Evolutionary conservation across 1,140 invertebrate genomes (phyloP), one percentile per base, ranked within the genome.

Genomic region (Eulimnadia texana): DNA sequence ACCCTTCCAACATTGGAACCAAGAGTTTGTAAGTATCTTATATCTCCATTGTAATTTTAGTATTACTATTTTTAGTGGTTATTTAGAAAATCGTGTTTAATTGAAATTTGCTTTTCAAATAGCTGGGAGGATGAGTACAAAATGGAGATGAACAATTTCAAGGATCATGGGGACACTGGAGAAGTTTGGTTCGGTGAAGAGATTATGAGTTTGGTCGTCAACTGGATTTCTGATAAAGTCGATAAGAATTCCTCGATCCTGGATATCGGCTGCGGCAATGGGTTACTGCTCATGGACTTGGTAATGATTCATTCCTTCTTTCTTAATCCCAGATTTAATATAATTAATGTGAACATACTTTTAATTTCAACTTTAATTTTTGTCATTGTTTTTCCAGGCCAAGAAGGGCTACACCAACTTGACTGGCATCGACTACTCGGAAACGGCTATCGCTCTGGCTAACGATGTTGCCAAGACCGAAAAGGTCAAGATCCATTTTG

Each of bases 191-290:
- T 95, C 27, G 24, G 27, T 20, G 29, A 29, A 42, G 53, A 54
- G 3, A 11, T 61, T n/a, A 28, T 42, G 28, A 28, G 28, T 10
- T 24, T 42, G n/a, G 28, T 54, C 24, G n/a, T 28, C 11, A 61
- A 24, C 3, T 61, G 60, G 60, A 29, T 61, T 3, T 23, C 24
- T 6, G 29, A 28, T 23, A 52, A 61, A 10, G 55, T 69, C 10
- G 61, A 62, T 3, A 65, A 63, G 27, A 57, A 69, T 16, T 58
- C 65, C 3, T 24, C 60, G 3, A 71, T 80, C 28, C 63, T 81
- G 24, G 81, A 83, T 67, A n/a, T 82, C 71, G 86, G 93, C 13
- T 93, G 88, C 72, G 93, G 93, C 1, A 98, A 98, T 76, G 93
- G 90, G 19, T 84, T 86, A 74, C 79, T 89, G 53, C 73, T 94